phyloP scores from a whole-genome alignment of 2,888 invertebrate species.

The Sinohyriopsis cumingii region DNA sequence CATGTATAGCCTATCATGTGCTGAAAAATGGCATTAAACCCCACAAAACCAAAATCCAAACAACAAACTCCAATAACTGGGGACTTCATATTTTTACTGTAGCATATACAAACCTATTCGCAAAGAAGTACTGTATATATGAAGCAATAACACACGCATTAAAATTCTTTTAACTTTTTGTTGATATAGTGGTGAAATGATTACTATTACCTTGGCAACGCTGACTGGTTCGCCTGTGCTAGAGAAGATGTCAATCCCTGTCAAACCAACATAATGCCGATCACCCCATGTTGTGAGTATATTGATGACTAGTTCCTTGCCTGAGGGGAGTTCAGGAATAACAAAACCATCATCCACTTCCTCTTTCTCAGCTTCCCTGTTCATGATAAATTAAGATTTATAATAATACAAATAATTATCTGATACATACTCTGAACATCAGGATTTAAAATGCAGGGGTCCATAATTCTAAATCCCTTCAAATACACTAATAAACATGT shows the following conservation, averaged over 20 bases:
- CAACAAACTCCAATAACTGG: too few species aligned
- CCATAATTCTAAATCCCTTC: too few species aligned
- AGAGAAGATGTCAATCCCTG: constrained; percentile 85
- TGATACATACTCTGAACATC: too few species aligned
- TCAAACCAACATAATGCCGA: constrained; percentile 83
- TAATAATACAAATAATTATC: too few species aligned
- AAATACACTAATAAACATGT: too few species aligned
- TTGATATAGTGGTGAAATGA: not conserved
- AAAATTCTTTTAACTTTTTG: not conserved
- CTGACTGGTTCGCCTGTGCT: constrained; percentile 77
- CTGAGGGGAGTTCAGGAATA: constrained; percentile 84
- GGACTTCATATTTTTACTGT: too few species aligned
- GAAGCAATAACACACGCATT: not conserved
- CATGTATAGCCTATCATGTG: too few species aligned
- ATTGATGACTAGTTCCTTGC: constrained; percentile 79
- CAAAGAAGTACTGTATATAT: not conserved
- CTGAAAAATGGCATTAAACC: too few species aligned
- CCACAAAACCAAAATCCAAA: too few species aligned
- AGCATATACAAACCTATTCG: not conserved
- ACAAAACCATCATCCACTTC: constrained; percentile 75
- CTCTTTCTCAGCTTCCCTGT: too few species aligned
- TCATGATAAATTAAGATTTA: too few species aligned
- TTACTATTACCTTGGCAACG: constrained; percentile 77
- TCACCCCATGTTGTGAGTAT: constrained; percentile 85
- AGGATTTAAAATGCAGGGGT: too few species aligned